A percentile compares a stretch with the other conserved stretches of the same genome.
These are phyloP conservation scores for Tokudaia muenninki DNA, from an alignment of 2,797 vertebrate species.

Conservation along the genomic window DNA sequence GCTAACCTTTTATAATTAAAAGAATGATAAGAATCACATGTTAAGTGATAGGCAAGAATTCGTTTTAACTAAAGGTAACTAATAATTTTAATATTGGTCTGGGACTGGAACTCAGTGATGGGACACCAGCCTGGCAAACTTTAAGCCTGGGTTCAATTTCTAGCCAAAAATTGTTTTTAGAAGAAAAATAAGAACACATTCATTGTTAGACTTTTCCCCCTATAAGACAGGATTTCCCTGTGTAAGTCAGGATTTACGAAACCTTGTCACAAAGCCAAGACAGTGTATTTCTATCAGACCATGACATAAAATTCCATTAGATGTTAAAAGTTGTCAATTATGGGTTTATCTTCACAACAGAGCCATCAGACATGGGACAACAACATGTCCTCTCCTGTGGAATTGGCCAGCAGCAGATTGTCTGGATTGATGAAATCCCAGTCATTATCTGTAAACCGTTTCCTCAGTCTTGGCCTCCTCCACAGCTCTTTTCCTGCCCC, in stretches of 20 bases:
- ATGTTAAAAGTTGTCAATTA: conserved; percentile 63
- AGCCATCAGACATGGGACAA: not conserved
- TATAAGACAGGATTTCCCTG: conserved; percentile 20
- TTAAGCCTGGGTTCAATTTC: not conserved
- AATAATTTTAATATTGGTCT: not conserved
- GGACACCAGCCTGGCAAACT: not conserved
- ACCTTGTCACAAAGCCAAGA: conserved; percentile 48
- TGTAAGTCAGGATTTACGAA: conserved; percentile 55
- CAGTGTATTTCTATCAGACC: conserved; percentile 67
- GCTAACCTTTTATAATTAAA: conserved; percentile 20
- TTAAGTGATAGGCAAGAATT: conserved; percentile 42
- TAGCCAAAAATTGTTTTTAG: conserved; percentile 7
- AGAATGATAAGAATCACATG: conserved; percentile 52
- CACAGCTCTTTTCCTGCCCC: not conserved
- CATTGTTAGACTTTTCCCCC: conserved; percentile 4
- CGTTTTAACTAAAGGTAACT: conserved; percentile 57
- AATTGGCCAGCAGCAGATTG: not conserved
- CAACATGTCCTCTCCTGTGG: conserved; percentile 17
- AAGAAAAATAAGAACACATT: conserved; percentile 8
- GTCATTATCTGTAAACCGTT: conserved; percentile 41
- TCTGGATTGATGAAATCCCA: conserved; percentile 2
- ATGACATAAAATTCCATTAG: conserved; percentile 44
- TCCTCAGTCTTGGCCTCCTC: conserved; percentile 39
- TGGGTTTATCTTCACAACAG: conserved; percentile 31
- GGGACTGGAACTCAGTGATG: not conserved